These are phyloP conservation scores for Malachius bipustulatus DNA, from an alignment of 2,888 invertebrate species.

Conservation along the genomic window DNA sequence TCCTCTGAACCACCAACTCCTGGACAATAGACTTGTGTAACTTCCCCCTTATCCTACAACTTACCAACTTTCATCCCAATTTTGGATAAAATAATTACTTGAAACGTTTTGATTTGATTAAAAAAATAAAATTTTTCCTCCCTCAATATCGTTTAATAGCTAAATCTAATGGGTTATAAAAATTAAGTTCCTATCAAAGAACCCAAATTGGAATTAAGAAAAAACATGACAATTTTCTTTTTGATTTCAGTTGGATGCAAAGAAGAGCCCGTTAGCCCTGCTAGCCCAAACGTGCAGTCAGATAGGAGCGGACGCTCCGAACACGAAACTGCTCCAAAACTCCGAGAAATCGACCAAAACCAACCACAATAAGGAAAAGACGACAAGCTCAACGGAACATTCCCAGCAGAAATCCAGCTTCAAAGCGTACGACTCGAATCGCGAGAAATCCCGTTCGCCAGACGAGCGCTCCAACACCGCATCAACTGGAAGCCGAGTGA, in stretches of 20 bases:
- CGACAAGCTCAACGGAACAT: slow-evolving; percentile 42
- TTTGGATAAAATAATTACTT: too few relatives aligned
- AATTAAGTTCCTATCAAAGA: too few relatives aligned
- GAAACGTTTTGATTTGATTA: too few relatives aligned
- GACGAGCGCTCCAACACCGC: slow-evolving; percentile 46
- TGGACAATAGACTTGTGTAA: too few relatives aligned
- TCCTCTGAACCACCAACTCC: too few relatives aligned
- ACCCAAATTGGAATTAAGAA: too few relatives aligned
- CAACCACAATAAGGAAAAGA: slow-evolving; percentile 46
- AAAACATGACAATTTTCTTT: slow-evolving; percentile 18
- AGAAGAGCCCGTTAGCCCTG: slow-evolving; percentile 91
- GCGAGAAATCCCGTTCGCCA: slow-evolving; percentile 55
- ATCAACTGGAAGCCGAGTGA: slow-evolving; percentile 39
- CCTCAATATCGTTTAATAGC: too few relatives aligned
- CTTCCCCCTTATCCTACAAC: too few relatives aligned
- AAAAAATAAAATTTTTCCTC: too few relatives aligned
- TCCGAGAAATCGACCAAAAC: slow-evolving; percentile 56
- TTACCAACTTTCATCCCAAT: too few relatives aligned
- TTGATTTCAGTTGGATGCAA: slow-evolving; percentile 86
- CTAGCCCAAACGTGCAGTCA: slow-evolving; percentile 96
- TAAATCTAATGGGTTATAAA: too few relatives aligned
- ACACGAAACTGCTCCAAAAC: slow-evolving; percentile 61
- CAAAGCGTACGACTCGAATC: slow-evolving; percentile 60
- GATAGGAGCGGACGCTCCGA: slow-evolving; percentile 82
- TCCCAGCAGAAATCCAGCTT: slow-evolving; percentile 46